Evolutionary conservation across 2,113 vertebrate genomes (phyloP).

Genomic region (Eleginops maclovinus): DNA sequence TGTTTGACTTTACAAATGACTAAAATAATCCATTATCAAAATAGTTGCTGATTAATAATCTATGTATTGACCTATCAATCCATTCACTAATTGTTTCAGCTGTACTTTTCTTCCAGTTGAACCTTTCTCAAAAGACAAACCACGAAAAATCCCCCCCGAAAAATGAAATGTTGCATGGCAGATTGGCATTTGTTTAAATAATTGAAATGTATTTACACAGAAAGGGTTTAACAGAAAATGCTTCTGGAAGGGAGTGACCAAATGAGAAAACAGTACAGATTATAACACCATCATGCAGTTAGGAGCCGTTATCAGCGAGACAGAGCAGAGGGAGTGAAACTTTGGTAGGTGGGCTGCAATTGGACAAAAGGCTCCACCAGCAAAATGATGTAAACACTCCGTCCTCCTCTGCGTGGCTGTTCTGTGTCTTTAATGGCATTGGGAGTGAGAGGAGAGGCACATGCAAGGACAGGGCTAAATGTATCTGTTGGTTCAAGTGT

Average conservation of each 20-base stretch:
- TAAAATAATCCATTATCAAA: not conserved
- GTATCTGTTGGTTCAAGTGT: conserved; percentile 37
- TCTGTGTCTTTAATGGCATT: conserved; percentile 2
- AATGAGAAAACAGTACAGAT: not conserved
- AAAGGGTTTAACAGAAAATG: not conserved
- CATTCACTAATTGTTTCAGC: not conserved
- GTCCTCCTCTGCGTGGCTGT: not conserved
- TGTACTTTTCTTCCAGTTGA: not conserved
- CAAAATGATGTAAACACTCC: not conserved
- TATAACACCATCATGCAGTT: conserved; percentile 18
- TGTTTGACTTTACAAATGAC: not conserved
- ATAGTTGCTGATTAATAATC: not conserved
- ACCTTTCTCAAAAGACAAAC: not conserved
- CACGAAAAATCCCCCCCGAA: not conserved
- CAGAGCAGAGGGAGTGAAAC: conserved; percentile 27
- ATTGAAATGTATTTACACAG: not conserved
- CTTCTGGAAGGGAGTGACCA: not conserved
- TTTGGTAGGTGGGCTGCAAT: not conserved
- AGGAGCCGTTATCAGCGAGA: conserved; percentile 14
- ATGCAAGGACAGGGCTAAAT: not conserved
- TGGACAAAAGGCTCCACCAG: conserved; percentile 12
- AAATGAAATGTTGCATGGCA: not conserved
- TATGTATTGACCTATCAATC: not conserved
- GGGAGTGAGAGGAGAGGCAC: not conserved
- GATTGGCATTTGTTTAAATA: not conserved